Base-by-base conservation (phyloP, 1,140 invertebrate genomes). In the Bactericera cockerelli region DNA sequence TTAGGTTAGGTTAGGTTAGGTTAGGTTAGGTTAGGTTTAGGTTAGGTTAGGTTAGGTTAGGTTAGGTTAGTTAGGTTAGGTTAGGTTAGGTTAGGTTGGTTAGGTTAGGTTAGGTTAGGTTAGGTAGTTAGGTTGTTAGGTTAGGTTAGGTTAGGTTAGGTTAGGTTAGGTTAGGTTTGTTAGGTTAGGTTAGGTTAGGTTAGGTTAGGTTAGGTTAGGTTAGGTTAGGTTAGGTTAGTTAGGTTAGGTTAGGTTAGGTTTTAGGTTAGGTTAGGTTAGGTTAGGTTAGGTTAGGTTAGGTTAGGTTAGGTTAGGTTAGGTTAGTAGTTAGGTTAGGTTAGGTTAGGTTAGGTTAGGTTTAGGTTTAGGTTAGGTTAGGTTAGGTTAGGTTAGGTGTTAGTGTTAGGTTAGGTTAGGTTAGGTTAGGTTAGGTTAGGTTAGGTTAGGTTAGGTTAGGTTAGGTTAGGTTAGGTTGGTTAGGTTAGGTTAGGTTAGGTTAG, bases 121-220 rank as follows among this genome's bases (percentile, higher is more conserved):
- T 66, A 63, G 67, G 66, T 61, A 63, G 68, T 68, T 68, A 66
- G 69, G 65, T 70, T 68, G 67, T 65, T 67, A 60, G 61, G 65
- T 65, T 70, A 64, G 66, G 67, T 68, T 68, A 63, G 65, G 67
- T 62, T 67, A 63, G 65, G 62, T 64, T 66, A 63, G 63, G 28
- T 31, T 31, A 31, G 28, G 28, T 31, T 62, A 63, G 65, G 64
- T 66, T 61, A n/a, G 49, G 66, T 64, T 61, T 64, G 65, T 65
- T 65, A 63, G 24, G 49, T 24, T 53, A 21, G 19, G 49, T 60
- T 65, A 61, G 64, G 63, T 65, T 65, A 66, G 63, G 62, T 64
- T 66, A 64, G 65, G 65, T 66, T 66, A 64, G 66, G 60, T 67
- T 67, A 56, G 61, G 49, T 62, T 62, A 62, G 59, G 22, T 62